These are phyloP conservation scores for Peromyscus maniculatus DNA, from an alignment of 2,113 vertebrate species.

Conservation along the genomic window DNA sequence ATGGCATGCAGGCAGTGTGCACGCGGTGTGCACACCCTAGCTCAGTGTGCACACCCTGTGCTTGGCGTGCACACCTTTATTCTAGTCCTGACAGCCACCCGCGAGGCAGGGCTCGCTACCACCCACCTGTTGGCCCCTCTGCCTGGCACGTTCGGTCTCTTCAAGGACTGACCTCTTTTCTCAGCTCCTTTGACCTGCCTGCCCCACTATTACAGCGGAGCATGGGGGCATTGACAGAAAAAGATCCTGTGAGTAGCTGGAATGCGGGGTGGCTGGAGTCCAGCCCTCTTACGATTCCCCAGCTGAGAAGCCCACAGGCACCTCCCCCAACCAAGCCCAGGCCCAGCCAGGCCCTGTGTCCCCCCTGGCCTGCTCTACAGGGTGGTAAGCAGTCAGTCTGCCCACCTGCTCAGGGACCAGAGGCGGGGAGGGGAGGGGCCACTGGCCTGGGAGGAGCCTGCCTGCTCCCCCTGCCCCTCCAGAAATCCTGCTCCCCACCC, in stretches of 20 bases:
- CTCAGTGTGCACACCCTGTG: too few relatives aligned
- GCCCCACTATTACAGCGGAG: background rate
- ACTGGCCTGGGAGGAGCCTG: background rate
- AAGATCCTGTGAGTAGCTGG: background rate
- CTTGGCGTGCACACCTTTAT: background rate
- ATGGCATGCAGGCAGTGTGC: background rate
- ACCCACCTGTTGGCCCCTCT: background rate
- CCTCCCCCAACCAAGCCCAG: background rate
- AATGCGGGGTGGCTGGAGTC: rapidly evolving
- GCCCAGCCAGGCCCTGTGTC: background rate
- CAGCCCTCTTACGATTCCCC: background rate
- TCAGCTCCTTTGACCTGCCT: too few relatives aligned
- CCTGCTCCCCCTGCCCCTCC: background rate
- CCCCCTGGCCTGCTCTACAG: background rate
- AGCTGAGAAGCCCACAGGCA: background rate
- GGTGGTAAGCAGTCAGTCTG: background rate
- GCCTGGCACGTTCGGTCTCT: background rate
- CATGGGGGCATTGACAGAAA: background rate
- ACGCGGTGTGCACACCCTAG: too few relatives aligned
- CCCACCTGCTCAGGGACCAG: background rate
- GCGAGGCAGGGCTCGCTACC: background rate
- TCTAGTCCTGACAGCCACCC: background rate
- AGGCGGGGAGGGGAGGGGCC: background rate
- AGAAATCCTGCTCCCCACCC: background rate
- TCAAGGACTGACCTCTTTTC: background rate